Conservation (phyloP, 2,113 vertebrate genomes). For the Passer domesticus region DNA sequence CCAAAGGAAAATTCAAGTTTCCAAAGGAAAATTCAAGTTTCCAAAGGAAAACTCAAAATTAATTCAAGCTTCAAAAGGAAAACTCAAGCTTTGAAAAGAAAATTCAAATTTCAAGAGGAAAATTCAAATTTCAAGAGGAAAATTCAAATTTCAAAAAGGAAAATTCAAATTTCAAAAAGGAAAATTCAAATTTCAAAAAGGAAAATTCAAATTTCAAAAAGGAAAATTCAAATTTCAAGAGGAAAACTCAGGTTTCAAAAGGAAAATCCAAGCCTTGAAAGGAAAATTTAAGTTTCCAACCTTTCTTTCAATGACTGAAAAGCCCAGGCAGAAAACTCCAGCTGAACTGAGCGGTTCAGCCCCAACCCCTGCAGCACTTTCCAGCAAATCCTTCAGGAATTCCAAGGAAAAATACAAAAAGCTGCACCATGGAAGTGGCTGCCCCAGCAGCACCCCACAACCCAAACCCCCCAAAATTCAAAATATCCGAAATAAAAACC, state of each 20-base stretch:
- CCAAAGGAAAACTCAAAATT: background rate
- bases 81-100: fast-evolving
- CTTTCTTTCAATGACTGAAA: background rate
- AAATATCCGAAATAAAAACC: background rate
- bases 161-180: too few relatives aligned
- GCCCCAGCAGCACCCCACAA: background rate
- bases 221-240: too few relatives aligned
- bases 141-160: too few relatives aligned
- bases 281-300: background rate
- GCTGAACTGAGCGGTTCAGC: too few relatives aligned
- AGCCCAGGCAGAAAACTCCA: background rate
- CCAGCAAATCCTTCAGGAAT: background rate
- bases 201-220: too few relatives aligned
- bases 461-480: background rate
- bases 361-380: background rate
- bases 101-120: too few relatives aligned
- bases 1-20: too few relatives aligned
- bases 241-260: too few relatives aligned
- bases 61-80: fast-evolving
- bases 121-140: too few relatives aligned
- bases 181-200: too few relatives aligned
- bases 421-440: background rate
- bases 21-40: background rate
- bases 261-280: too few relatives aligned
- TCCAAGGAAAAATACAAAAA: background rate